These are phyloP conservation scores for Mohoua ochrocephala DNA, from an alignment of 2,113 vertebrate species.

Conservation along the genomic window DNA sequence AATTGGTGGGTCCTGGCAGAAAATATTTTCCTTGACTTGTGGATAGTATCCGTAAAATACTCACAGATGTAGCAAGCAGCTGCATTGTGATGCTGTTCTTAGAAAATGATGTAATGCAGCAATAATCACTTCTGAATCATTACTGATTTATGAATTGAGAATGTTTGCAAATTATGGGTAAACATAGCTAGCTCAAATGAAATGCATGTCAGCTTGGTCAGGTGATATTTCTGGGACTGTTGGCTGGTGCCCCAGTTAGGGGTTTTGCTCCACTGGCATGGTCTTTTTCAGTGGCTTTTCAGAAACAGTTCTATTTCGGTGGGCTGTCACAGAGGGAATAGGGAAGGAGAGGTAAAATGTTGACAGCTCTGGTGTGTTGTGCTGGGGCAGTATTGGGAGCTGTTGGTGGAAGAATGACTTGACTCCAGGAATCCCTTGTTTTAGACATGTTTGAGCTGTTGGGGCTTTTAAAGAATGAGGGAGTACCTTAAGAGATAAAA, in stretches of 20 bases:
- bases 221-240: background rate
- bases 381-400: background rate
- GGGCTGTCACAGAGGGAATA: background rate
- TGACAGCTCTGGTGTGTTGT: background rate
- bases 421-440: background rate
- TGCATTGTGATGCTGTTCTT: slow-evolving; percentile 33
- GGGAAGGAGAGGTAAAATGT: background rate
- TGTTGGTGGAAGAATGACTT: background rate
- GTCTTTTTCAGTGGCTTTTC: background rate
- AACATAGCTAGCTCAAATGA: background rate
- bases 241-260: background rate
- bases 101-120: slow-evolving; percentile 10
- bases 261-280: background rate
- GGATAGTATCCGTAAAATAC: background rate
- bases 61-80: slow-evolving; percentile 28
- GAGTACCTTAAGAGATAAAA: background rate
- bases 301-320: background rate
- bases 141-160: slow-evolving; percentile 40
- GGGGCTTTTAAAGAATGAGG: background rate
- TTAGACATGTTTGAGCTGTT: background rate
- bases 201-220: background rate
- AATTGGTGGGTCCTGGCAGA: background rate
- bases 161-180: slow-evolving; percentile 7
- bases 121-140: slow-evolving; percentile 24
- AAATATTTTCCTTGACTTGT: background rate